phyloP scores from a whole-genome alignment of 37 sponge, comb jelly and placozoan genomes.

The Oopsacas minuta region DNA sequence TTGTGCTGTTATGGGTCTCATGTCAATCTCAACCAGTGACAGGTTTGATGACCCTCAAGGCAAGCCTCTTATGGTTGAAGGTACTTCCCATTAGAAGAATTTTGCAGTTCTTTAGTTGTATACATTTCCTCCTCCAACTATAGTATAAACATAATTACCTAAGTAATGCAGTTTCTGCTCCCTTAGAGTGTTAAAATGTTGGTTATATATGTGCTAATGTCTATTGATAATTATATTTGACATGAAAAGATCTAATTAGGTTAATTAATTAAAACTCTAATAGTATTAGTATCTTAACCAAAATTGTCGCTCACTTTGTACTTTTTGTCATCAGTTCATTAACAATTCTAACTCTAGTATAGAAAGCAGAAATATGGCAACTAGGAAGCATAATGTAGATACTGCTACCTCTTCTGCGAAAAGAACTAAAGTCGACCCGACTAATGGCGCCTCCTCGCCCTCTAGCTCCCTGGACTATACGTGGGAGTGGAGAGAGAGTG shows the following conservation, averaged over 20 bases:
- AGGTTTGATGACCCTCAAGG: conserved; percentile 10
- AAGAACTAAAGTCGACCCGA: background rate
- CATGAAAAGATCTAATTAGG: no score
- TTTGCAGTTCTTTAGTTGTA: background rate
- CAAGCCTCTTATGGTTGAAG: background rate
- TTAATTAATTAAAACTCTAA: no score
- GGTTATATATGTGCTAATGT: background rate
- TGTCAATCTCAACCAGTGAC: conserved; percentile 12
- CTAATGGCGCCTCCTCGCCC: background rate
- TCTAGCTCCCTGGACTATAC: background rate
- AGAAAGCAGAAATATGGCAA: no score
- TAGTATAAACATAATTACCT: no score
- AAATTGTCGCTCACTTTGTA: no score
- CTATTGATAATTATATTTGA: no score
- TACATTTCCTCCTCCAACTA: background rate
- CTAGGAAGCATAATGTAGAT: background rate
- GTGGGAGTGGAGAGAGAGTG: background rate
- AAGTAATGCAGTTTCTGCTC: background rate
- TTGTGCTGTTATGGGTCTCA: background rate
- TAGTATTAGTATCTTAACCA: no score
- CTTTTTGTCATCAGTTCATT: background rate
- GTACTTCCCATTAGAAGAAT: background rate
- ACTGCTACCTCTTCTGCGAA: background rate
- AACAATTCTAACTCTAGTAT: no score
- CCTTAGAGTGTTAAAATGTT: background rate